Base-by-base conservation (phyloP, 2,797 vertebrate species). In the Sardinella longiceps region DNA sequence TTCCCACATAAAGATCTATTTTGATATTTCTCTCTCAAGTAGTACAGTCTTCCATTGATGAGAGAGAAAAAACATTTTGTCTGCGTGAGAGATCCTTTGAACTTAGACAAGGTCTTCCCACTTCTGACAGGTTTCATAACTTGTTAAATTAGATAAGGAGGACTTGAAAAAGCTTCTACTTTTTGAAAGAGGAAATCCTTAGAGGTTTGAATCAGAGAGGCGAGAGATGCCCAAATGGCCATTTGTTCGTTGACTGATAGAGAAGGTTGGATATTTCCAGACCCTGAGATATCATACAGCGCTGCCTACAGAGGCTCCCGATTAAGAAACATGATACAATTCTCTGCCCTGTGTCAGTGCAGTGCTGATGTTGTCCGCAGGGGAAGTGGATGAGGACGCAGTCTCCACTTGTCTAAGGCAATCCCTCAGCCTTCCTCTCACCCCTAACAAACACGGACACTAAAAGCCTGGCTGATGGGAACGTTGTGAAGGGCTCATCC, bases 51-150 rank as follows among this genome's bases (percentile, higher is more conserved):
- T 56, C 20, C 7, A 20, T 56, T 56, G 53, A 56, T 56, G 53
- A 56, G n/a, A 23, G 53, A 63, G 28, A 63, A 63, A 63, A 63
- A 63, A 3, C 58, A 63, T 63, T 25, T 63, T 12, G n/a, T 23
- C 58, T 63, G 58, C n/a, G 23, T 63, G 9, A n/a, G 58, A 63
- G 58, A 63, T n/a, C 58, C n/a, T 28, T 63, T 63, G 58, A 70
- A 70, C 18, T 33, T 37, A 33, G 11, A 70, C 63, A 70, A 15
- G 28, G 28, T 37, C 63, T 74, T 74, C 33, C 30, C 25, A 33
- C 18, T 33, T 37, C 30, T 30, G 11, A 20, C 66, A 63, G 66
- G 30, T 39, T 74, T 74, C 30, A 74, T 74, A 74, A 74, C 66
- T 15, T 39, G 30, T 18, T 74, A 15, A 74, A 74, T 37, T 74